Evolutionary conservation across 2,113 vertebrate genomes (phyloP).

Genomic region (Pluvianellus socialis): DNA sequence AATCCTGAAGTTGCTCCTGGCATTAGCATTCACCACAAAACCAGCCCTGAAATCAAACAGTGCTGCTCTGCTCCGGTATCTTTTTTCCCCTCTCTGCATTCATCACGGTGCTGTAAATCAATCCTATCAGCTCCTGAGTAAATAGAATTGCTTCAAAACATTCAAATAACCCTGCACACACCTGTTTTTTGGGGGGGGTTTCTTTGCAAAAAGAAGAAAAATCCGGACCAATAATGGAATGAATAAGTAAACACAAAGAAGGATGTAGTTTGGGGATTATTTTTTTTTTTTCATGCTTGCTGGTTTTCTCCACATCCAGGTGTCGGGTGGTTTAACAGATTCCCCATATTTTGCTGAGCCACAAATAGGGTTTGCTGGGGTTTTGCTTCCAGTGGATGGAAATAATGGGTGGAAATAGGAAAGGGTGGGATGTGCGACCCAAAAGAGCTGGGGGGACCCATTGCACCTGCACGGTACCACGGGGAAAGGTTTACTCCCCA

Average conservation of each 20-base stretch:
- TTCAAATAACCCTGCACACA: neutral
- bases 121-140: neutral
- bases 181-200: too few species aligned
- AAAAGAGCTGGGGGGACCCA: neutral
- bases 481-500: neutral
- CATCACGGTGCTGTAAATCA: neutral
- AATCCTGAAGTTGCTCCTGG: neutral
- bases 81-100: neutral
- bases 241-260: neutral
- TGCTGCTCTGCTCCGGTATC: neutral
- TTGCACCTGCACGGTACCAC: rapidly evolving
- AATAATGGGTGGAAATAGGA: neutral
- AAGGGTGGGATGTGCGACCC: rapidly evolving
- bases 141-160: neutral
- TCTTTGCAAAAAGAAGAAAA: neutral
- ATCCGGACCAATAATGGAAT: neutral
- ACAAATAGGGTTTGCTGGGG: neutral
- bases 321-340: neutral
- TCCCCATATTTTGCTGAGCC: neutral
- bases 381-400: neutral
- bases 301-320: neutral
- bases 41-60: neutral
- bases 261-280: neutral
- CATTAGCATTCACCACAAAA: neutral
- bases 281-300: neutral